Base-by-base conservation (phyloP, 2,888 invertebrate genomes). In the Cryptops parisi region DNA sequence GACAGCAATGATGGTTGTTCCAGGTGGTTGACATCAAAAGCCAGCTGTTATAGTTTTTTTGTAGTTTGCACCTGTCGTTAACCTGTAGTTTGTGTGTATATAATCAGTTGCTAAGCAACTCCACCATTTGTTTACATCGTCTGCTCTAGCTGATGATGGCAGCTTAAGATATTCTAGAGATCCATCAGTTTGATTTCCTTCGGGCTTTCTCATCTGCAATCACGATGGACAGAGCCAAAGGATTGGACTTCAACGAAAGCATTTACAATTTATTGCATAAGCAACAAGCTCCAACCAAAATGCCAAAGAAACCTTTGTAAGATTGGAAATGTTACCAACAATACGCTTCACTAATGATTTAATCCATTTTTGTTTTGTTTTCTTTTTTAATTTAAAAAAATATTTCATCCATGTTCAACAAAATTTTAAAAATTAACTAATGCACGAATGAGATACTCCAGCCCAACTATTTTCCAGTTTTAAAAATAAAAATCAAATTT, bases 231-330 rank as follows among this genome's bases (percentile, higher is more conserved):
- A 38, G 19, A 22, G 39, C 49, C 9, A 21, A 40, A 3, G 49
- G 23, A 12, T 19, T 49, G 19, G 49, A 49, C 39, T 49, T n/a
- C 6, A 22, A 27, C 25, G 49, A 49, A 39, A 38, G 49, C 40
- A 38, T 49, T 5, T 49, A 49, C 25, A 49, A 49, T 49, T 39
- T 49, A n/a, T 17, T 49, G n/a, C 22, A 49, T 38, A 49, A 49
- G 39, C 3, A 27, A 47, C 27, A 25, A 47, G 27, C 27, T 26
- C 19, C 43, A 15, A 5, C 6, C 25, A 33, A 47, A n/a, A 27
- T 26, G 19, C 47, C 47, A 2, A 47, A 47, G 26, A 25, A 47
- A 47, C 47, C 47, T n/a, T 17, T 26, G 27, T 25, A 25, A 15
- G 33, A 33, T 33, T 6, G 33, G 15, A 33, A 33, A 33, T 33